Conservation (phyloP, 2,797 vertebrate genomes). For the Ctenopoma multispine region DNA sequence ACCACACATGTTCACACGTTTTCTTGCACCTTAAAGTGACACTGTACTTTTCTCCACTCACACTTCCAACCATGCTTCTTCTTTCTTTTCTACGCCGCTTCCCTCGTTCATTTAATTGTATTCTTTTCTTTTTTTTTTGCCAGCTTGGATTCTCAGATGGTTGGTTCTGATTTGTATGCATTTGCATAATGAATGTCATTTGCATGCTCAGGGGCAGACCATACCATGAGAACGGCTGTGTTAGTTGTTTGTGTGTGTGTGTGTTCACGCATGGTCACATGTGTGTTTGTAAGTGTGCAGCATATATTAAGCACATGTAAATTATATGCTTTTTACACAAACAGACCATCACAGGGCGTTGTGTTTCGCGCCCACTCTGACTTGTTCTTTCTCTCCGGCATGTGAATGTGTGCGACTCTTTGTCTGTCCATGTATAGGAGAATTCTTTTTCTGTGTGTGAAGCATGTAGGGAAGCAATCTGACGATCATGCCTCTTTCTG, state of each 20-base stretch:
- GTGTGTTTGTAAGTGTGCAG: slow-evolving; percentile 47
- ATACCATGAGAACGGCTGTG: slow-evolving; percentile 91
- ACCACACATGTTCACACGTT: slow-evolving; percentile 1
- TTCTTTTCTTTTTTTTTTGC: slow-evolving; percentile 77
- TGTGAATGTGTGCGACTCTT: slow-evolving; percentile 18
- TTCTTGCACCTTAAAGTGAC: slow-evolving; percentile 22
- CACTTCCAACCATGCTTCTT: slow-evolving; percentile 38
- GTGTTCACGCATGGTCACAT: slow-evolving; percentile 52
- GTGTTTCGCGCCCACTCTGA: slow-evolving; percentile 46
- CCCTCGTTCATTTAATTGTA: slow-evolving; percentile 76
- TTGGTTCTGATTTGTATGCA: slow-evolving; percentile 95
- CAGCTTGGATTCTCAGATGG: slow-evolving; percentile 90
- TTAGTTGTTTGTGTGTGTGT: slow-evolving; percentile 70
- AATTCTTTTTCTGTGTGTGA: slow-evolving; percentile 34
- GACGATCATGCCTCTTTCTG: slow-evolving; percentile 60
- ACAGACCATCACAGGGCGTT: slow-evolving; percentile 58
- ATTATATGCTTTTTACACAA: slow-evolving; percentile 60
- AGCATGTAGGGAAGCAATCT: slow-evolving; percentile 70
- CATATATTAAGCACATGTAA: slow-evolving; percentile 73
- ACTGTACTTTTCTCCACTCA: slow-evolving; percentile 38
- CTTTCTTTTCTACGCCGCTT: slow-evolving; percentile 30
- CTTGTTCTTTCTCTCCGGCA: slow-evolving; percentile 48
- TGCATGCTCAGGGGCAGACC: slow-evolving; percentile 94
- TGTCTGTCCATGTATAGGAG: slow-evolving; percentile 44
- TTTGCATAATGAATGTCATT: slow-evolving; percentile 98